Conservation (phyloP, 1,140 invertebrate genomes). For the Drosophila kohkoa region DNA sequence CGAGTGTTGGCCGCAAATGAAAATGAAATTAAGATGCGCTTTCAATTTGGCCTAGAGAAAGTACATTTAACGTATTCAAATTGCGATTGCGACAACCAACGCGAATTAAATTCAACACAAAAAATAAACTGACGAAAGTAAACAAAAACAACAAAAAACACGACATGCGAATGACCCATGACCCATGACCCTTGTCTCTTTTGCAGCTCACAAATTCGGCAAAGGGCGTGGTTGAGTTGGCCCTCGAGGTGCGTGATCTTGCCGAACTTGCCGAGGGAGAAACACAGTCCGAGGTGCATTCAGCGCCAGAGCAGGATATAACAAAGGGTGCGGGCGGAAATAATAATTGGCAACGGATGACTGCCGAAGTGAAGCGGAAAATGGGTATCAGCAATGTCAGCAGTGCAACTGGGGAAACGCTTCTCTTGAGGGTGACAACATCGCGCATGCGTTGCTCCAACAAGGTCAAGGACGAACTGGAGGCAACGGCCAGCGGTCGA, state of each 20-base stretch:
- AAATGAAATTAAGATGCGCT: slow-evolving; percentile 28
- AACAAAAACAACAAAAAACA: slow-evolving; percentile 5
- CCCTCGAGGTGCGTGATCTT: slow-evolving; percentile 74
- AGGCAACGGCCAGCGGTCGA: slow-evolving; percentile 66
- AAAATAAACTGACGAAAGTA: slow-evolving; percentile 25
- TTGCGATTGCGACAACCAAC: slow-evolving; percentile 31
- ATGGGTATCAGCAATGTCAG: slow-evolving; percentile 74
- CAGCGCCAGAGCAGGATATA: slow-evolving; percentile 18
- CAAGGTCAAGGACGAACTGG: slow-evolving; percentile 83
- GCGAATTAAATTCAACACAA: slow-evolving; percentile 18
- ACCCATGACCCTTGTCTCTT: slow-evolving; percentile 8
- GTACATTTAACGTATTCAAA: slow-evolving; percentile 23
- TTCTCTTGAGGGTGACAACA: slow-evolving; percentile 70
- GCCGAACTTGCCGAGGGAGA: slow-evolving; percentile 48
- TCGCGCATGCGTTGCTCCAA: slow-evolving; percentile 81
- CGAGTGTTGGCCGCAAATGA: slow-evolving; percentile 17
- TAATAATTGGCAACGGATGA: slow-evolving; percentile 76
- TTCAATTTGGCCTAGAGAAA: slow-evolving; percentile 47
- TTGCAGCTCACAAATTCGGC: slow-evolving; percentile 67
- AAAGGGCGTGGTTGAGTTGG: slow-evolving; percentile 76
- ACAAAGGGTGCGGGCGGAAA: slow-evolving; percentile 29
- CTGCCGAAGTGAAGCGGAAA: slow-evolving; percentile 73
- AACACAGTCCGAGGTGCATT: not conserved
- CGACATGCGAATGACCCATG: slow-evolving; percentile 19
- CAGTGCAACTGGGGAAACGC: slow-evolving; percentile 30